Evolutionary conservation across 2,113 vertebrate species (phyloP).

Genomic region (Nettapus auritus): DNA sequence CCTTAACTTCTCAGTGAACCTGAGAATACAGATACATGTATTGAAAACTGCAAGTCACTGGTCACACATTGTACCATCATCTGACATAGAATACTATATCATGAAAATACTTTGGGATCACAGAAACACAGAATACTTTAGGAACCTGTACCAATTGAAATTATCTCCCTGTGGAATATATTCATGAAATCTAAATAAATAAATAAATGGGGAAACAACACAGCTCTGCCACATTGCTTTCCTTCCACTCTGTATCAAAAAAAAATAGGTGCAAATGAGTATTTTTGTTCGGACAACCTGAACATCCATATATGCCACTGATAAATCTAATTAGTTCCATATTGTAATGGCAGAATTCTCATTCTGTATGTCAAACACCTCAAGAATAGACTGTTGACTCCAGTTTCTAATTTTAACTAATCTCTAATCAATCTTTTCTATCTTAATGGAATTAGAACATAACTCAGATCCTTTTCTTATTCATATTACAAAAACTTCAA

Average conservation of each 20-base stretch:
- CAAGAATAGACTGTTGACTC: neutral
- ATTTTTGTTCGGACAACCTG: neutral
- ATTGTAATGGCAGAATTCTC: neutral
- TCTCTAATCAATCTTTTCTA: neutral
- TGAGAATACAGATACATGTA: neutral
- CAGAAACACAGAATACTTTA: neutral
- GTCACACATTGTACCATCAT: neutral
- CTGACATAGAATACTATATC: neutral
- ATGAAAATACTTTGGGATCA: neutral
- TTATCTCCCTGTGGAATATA: neutral
- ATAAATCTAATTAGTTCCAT: rapidly evolving
- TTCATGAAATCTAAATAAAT: neutral
- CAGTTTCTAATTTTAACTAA: neutral
- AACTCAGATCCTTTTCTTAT: neutral
- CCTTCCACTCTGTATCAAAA: neutral
- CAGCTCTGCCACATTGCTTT: neutral
- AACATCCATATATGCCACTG: neutral
- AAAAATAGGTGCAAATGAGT: neutral
- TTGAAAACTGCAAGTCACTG: neutral
- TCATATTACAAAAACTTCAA: neutral
- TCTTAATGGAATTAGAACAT: neutral
- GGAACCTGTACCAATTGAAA: neutral
- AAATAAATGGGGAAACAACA: neutral
- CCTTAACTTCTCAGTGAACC: neutral
- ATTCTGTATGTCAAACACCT: neutral